Conservation (phyloP, 2,113 vertebrate species). For the Zonotrichia leucophrys region DNA sequence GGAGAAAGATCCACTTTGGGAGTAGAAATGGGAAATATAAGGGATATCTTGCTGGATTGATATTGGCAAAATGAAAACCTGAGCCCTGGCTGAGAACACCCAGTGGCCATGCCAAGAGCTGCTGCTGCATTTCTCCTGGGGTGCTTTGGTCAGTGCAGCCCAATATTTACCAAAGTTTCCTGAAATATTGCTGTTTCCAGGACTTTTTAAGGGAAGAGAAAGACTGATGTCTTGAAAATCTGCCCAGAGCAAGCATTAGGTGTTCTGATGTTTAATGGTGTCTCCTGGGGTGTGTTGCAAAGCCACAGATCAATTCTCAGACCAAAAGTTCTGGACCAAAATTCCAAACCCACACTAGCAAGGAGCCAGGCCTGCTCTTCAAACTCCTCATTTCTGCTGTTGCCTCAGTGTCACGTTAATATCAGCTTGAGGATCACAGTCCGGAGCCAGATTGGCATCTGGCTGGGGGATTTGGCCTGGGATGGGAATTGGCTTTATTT, state of each 20-base stretch:
- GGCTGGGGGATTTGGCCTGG: neutral
- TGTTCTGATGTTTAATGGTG: neutral
- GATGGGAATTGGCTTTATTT: conserved; percentile 6
- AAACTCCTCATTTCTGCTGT: neutral
- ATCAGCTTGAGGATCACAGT: neutral
- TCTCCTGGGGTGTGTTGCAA: neutral
- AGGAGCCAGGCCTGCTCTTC: neutral
- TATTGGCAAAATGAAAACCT: neutral
- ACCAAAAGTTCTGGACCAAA: neutral
- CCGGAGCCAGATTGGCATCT: neutral
- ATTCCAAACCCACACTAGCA: rapidly evolving
- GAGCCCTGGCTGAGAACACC: neutral
- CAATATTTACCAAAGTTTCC: neutral
- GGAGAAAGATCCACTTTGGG: neutral
- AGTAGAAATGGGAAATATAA: neutral
- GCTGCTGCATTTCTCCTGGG: neutral
- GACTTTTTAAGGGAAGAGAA: neutral
- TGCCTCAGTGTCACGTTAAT: neutral
- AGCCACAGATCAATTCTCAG: neutral
- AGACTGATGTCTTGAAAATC: neutral
- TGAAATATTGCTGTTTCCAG: neutral
- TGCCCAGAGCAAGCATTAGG: neutral
- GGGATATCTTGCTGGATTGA: neutral
- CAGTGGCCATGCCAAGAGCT: neutral
- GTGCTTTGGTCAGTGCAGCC: neutral